phyloP scores from a whole-genome alignment of 2,113 vertebrate genomes.

The Nematolebias whitei region DNA sequence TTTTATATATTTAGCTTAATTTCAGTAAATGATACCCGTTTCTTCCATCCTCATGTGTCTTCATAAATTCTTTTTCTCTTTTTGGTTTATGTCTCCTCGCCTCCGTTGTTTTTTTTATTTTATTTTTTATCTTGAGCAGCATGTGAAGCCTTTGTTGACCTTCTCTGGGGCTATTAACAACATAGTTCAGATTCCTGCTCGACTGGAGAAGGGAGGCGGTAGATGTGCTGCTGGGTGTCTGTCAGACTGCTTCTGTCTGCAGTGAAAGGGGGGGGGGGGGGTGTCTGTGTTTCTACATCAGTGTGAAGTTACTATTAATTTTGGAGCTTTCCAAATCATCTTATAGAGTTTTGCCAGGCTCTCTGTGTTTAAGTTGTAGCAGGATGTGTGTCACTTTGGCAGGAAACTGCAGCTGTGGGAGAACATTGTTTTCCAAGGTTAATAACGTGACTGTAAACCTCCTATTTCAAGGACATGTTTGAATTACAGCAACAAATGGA shows the following conservation, averaged over 20 bases:
- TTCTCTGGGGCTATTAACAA: conserved; percentile 36
- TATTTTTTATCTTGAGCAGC: no score
- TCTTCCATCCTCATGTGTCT: no score
- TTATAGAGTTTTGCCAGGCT: conserved; percentile 4
- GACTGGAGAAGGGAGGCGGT: conserved; percentile 31
- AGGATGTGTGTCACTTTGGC: conserved; percentile 29
- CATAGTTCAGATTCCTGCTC: conserved; percentile 68
- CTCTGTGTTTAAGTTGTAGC: not conserved
- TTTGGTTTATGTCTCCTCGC: no score
- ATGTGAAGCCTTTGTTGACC: no score
- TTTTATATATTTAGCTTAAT: no score
- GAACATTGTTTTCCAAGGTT: not conserved
- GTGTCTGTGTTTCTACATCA: not conserved
- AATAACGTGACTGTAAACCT: conserved; percentile 3
- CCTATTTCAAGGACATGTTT: conserved; percentile 15
- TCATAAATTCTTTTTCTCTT: no score
- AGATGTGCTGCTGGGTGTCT: conserved; percentile 33
- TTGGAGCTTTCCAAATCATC: conserved; percentile 12
- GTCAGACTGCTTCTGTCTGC: conserved; percentile 20
- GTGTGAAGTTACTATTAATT: conserved; percentile 12
- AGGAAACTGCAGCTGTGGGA: conserved; percentile 60
- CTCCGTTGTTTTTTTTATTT: no score
- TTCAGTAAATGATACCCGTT: no score
- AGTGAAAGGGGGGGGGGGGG: not conserved
- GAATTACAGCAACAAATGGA: not conserved